phyloP scores from a whole-genome alignment of 2,113 vertebrate genomes.

The Marcusenius ussheri region DNA sequence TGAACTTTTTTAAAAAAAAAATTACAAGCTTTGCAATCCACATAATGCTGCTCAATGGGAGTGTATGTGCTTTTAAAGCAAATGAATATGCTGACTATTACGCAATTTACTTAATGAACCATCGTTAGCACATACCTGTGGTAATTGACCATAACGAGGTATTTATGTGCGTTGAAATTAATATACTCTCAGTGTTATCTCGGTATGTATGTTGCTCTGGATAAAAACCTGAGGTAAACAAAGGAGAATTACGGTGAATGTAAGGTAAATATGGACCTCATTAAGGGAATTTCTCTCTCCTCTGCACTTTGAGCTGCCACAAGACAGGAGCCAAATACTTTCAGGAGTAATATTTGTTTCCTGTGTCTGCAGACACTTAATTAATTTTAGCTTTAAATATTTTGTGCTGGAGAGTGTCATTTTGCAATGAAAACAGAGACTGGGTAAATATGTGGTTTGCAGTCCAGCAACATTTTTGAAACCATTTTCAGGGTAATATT shows the following conservation, averaged over 20 bases:
- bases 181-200: background rate
- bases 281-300: background rate
- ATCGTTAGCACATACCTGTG: background rate
- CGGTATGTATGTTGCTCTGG: background rate
- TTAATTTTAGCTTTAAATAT: background rate
- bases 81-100: background rate
- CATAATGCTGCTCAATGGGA: background rate
- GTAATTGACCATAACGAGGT: background rate
- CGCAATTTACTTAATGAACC: background rate
- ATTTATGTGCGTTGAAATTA: background rate
- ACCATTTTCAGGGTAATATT: background rate
- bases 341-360: background rate
- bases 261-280: background rate
- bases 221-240: background rate
- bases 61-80: background rate
- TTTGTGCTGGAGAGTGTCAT: background rate
- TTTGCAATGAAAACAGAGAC: background rate
- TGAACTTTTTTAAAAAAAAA: background rate
- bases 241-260: background rate
- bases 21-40: background rate
- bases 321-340: background rate
- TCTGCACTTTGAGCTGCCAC: background rate
- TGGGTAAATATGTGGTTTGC: background rate
- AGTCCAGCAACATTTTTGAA: background rate
- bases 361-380: background rate